Conservation (phyloP, 1,140 invertebrate species). For the Papilio polyxenes region DNA sequence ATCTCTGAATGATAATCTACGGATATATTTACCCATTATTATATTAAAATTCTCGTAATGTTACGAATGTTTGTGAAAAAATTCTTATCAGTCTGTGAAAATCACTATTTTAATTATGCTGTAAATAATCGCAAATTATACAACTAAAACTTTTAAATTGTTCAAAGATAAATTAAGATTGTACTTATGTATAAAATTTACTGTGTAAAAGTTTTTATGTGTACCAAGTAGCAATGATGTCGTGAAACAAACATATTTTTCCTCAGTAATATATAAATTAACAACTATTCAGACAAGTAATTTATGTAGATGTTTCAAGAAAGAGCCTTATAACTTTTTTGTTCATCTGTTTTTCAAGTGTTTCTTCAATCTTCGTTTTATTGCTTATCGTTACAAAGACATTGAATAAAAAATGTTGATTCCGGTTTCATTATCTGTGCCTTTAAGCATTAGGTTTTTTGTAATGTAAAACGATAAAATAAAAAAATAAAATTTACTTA, state of each 20-base stretch:
- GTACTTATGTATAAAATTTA: neutral
- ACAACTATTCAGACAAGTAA: neutral
- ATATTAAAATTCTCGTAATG: neutral
- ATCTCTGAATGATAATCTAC: neutral
- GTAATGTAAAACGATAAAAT: neutral
- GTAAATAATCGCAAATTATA: neutral
- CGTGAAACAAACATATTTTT: neutral
- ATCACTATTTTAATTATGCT: neutral
- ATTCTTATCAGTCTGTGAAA: neutral
- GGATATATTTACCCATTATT: neutral
- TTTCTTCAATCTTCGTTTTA: neutral
- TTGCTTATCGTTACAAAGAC: neutral
- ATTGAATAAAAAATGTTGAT: neutral
- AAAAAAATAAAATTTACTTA: neutral
- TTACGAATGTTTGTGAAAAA: no score
- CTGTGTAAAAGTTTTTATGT: neutral
- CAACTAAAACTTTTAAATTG: neutral
- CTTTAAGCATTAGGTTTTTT: neutral
- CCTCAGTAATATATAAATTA: neutral
- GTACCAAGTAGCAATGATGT: neutral
- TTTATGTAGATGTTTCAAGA: neutral
- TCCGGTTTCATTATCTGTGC: neutral
- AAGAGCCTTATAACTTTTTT: neutral
- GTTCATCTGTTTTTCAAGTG: neutral
- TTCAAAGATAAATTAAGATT: neutral